Evolutionary conservation across 2,113 vertebrate species (phyloP).

Genomic region (Megalops atlanticus): DNA sequence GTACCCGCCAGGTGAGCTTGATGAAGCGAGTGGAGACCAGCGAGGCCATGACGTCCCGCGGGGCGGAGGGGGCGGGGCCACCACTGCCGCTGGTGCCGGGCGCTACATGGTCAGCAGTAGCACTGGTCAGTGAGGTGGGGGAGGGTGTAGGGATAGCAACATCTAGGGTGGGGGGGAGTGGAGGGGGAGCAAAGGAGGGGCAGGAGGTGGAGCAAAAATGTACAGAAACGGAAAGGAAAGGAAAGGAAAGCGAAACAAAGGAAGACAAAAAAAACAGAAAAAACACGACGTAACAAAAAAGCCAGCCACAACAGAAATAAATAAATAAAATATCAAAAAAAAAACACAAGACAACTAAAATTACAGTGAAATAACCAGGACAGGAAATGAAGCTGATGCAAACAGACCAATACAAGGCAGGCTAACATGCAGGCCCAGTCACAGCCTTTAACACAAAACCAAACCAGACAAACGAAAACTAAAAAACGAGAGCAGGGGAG

Average conservation of each 20-base stretch:
- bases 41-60: constrained; percentile 93
- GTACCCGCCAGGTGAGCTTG: constrained; percentile 93
- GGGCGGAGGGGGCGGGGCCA: constrained; percentile 87
- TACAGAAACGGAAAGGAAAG: constrained; percentile 35
- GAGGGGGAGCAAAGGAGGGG: constrained; percentile 35
- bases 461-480: no score
- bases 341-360: constrained; percentile 71
- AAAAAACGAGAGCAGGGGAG: neutral
- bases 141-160: constrained; percentile 92
- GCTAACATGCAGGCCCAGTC: constrained; percentile 9
- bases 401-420: constrained; percentile 62
- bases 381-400: constrained; percentile 74
- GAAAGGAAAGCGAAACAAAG: constrained; percentile 59
- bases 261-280: constrained; percentile 77
- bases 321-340: constrained; percentile 64
- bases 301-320: constrained; percentile 66
- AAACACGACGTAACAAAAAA: constrained; percentile 83
- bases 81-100: constrained; percentile 81
- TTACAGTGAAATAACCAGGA: constrained; percentile 79
- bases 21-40: constrained; percentile 98
- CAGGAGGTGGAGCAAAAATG: constrained; percentile 30
- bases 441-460: neutral
- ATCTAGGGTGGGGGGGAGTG: constrained; percentile 84
- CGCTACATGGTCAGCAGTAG: constrained; percentile 99
- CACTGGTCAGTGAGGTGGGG: constrained; percentile 99